Conservation (phyloP, 1,140 invertebrate species). For the Lethrus apterus region DNA sequence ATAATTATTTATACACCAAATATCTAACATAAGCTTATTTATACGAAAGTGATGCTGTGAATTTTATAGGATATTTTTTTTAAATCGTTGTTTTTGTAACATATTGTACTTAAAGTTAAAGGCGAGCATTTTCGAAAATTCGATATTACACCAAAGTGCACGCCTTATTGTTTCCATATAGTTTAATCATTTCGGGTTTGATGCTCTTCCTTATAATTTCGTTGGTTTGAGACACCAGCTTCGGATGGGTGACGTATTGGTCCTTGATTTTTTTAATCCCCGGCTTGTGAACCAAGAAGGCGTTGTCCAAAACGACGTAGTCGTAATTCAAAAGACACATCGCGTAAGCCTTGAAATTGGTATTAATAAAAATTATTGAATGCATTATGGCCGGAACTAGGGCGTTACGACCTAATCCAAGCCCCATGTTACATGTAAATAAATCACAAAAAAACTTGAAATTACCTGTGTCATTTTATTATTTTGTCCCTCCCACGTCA, state of each 20-base stretch:
- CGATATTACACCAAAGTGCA: conserved; percentile 9
- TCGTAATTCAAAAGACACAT: conserved; percentile 41
- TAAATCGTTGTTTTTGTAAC: too few relatives aligned
- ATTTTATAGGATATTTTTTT: too few relatives aligned
- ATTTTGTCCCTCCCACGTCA: conserved; percentile 53
- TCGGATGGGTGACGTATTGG: conserved; percentile 8
- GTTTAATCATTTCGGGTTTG: conserved; percentile 31
- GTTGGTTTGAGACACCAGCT: conserved; percentile 28
- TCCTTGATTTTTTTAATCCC: conserved; percentile 34
- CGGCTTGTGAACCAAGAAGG: conserved; percentile 39
- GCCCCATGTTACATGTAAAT: not conserved
- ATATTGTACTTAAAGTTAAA: conserved; percentile 14
- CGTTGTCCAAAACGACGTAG: conserved; percentile 38
- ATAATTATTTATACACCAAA: too few relatives aligned
- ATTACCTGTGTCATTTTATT: conserved; percentile 57
- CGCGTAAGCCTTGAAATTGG: conserved; percentile 33
- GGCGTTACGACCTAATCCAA: too few relatives aligned
- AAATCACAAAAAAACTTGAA: not conserved
- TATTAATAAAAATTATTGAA: too few relatives aligned
- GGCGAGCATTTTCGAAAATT: conserved; percentile 11
- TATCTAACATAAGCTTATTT: too few relatives aligned
- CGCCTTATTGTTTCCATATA: conserved; percentile 27
- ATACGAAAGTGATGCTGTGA: too few relatives aligned
- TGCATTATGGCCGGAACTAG: too few relatives aligned
- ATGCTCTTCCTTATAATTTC: conserved; percentile 32